These are phyloP conservation scores for Rhagonycha fulva DNA, from an alignment of 2,888 invertebrate species.

Conservation along the genomic window DNA sequence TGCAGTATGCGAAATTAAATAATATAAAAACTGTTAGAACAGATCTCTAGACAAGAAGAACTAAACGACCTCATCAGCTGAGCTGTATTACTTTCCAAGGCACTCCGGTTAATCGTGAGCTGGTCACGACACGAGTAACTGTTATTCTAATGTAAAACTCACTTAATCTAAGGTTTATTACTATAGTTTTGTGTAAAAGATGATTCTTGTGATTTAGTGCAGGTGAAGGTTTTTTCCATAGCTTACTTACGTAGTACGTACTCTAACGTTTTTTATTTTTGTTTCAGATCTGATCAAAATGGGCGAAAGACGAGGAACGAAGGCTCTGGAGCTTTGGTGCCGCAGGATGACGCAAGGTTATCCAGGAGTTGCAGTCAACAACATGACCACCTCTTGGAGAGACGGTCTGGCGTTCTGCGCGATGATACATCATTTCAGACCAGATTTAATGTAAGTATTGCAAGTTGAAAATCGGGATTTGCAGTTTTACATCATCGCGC, in stretches of 20 bases:
- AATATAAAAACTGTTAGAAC: conserved; percentile 1
- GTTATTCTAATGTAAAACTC: conserved; percentile 31
- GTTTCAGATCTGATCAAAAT: conserved; percentile 52
- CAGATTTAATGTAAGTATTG: conserved; percentile 89
- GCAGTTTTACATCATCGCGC: not conserved
- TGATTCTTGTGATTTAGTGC: conserved; percentile 7
- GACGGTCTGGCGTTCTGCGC: conserved; percentile 96
- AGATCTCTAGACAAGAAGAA: conserved; percentile 23
- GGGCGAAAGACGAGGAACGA: conserved; percentile 85
- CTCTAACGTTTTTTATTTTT: not conserved
- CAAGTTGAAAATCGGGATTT: not conserved
- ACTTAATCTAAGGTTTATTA: conserved; percentile 19
- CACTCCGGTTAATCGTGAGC: conserved; percentile 41
- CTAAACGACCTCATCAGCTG: conserved; percentile 40
- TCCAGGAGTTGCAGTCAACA: conserved; percentile 85
- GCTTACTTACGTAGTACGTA: not conserved
- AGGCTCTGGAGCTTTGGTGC: conserved; percentile 92
- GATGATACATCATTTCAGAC: conserved; percentile 92
- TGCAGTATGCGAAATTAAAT: not conserved
- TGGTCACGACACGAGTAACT: conserved; percentile 43
- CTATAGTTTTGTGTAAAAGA: conserved; percentile 28
- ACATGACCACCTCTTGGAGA: conserved; percentile 96
- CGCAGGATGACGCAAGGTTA: conserved; percentile 87
- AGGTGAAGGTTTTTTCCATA: not conserved
- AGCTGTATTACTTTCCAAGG: conserved; percentile 44